Conservation (phyloP, 1,140 invertebrate genomes). For the Babylonia areolata region DNA sequence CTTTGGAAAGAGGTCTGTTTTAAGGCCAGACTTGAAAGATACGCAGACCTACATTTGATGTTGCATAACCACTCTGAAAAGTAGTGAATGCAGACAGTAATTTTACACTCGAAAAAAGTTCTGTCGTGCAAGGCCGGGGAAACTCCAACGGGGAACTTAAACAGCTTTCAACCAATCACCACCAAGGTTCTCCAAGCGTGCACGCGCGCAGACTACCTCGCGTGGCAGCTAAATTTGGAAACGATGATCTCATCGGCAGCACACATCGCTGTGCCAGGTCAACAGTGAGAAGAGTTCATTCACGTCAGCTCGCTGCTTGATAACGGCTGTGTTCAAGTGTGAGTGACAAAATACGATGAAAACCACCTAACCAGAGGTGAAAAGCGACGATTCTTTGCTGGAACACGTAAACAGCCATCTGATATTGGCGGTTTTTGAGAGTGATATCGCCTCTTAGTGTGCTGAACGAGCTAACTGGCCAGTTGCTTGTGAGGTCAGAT, state of each 20-base stretch:
- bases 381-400: not conserved
- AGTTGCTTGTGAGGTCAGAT: too few relatives aligned
- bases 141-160: not conserved
- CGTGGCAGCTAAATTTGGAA: slow-evolving; percentile 39
- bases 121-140: not conserved
- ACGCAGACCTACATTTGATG: too few relatives aligned
- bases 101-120: not conserved
- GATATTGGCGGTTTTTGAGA: too few relatives aligned
- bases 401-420: too few relatives aligned
- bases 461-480: too few relatives aligned
- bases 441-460: too few relatives aligned
- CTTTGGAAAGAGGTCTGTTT: too few relatives aligned
- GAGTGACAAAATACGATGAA: not conserved
- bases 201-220: slow-evolving; percentile 17
- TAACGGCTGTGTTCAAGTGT: slow-evolving; percentile 17
- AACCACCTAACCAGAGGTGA: not conserved
- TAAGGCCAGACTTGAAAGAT: too few relatives aligned
- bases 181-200: not conserved
- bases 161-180: slow-evolving; percentile 14
- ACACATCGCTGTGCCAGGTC: not conserved
- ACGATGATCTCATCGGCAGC: slow-evolving; percentile 37
- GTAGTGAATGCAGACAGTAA: too few relatives aligned
- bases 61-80: too few relatives aligned
- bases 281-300: slow-evolving; percentile 28
- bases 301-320: slow-evolving; percentile 16